Evolutionary conservation across 2,888 invertebrate genomes (phyloP), one percentile per base, ranked within the genome.

Genomic region (Thumatha senex): DNA sequence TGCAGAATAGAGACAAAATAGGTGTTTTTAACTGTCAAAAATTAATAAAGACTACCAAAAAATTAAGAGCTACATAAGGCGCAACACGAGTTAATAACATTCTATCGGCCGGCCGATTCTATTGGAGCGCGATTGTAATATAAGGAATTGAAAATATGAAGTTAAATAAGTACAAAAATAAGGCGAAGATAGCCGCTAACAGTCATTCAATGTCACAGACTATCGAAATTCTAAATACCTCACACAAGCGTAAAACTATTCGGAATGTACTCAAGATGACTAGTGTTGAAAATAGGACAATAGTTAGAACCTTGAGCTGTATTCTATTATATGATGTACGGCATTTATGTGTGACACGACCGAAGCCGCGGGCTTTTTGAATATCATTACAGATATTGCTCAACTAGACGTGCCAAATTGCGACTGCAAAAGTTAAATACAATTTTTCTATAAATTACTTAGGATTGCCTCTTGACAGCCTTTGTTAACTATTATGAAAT

Each of bases 301-400:
- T 77, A 66, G 74, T 67, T 54, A 57, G 51, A 70, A 69, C 72
- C 73, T 79, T 79, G 76, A 68, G 74, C 59, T 61, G 61, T 70
- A 72, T 73, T 69, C 70, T 72, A 66, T 76, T 73, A 73, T 71
- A 60, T 24, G 18, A 66, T 62, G 65, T 64, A 61, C 63, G 63
- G 66, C 63, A 72, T 77, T 78, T 74, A 71, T 53, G 63, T 66
- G 51, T 67, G 69, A 69, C 67, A 60, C 61, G 63, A 62, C 64
- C 66, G 63, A 61, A 48, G 64, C 65, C 62, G 58, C 62, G 61
- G 59, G 67, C 59, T 35, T 42, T 41, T 43, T 58, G 46, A 50
- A 51, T 53, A 40, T 40, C 40, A 15, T 47, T 57, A 40, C 40
- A 39, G 57, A 59, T 56, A 7, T 58, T 13, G 3, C 10, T 10